Conservation (phyloP, 2,888 invertebrate genomes). For the Drosophila subsilvestris region DNA sequence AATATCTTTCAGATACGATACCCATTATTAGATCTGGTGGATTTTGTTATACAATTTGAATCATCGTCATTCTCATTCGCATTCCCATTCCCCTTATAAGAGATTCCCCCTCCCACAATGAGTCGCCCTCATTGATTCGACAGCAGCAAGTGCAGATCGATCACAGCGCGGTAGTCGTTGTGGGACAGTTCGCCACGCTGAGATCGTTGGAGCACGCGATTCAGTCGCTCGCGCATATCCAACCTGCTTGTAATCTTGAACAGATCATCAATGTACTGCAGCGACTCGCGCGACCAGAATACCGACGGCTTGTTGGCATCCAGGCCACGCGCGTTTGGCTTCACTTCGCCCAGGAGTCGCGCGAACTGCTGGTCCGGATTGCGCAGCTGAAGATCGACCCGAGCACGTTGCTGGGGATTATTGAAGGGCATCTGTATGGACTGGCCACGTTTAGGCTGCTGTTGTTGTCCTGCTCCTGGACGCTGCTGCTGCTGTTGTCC, state of each 20-base stretch:
- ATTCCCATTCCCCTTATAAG: not conserved
- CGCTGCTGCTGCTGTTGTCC: not conserved
- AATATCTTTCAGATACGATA: conserved; percentile 59
- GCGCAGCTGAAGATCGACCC: conserved; percentile 47
- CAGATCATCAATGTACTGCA: conserved; percentile 79
- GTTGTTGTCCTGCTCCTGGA: not conserved
- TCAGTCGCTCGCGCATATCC: conserved; percentile 66
- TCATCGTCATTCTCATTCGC: no score
- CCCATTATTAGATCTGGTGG: conserved; percentile 39
- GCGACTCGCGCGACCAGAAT: conserved; percentile 83
- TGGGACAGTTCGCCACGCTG: conserved; percentile 81
- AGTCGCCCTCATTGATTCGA: conserved; percentile 37
- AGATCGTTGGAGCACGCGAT: conserved; percentile 77
- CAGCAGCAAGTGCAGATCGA: conserved; percentile 75
- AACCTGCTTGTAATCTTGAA: conserved; percentile 54
- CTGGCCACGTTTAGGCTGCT: conserved; percentile 22
- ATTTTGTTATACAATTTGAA: conserved; percentile 40
- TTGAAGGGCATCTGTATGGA: conserved; percentile 47
- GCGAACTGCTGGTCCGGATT: conserved; percentile 49
- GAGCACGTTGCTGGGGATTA: conserved; percentile 53
- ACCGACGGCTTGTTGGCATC: conserved; percentile 67
- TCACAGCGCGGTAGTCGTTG: conserved; percentile 82
- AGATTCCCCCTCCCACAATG: conserved; percentile 13
- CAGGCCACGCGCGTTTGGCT: conserved; percentile 31
- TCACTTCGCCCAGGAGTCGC: conserved; percentile 62